Conservation (phyloP, 1,140 invertebrate genomes). For the Drosophila triauraria region DNA sequence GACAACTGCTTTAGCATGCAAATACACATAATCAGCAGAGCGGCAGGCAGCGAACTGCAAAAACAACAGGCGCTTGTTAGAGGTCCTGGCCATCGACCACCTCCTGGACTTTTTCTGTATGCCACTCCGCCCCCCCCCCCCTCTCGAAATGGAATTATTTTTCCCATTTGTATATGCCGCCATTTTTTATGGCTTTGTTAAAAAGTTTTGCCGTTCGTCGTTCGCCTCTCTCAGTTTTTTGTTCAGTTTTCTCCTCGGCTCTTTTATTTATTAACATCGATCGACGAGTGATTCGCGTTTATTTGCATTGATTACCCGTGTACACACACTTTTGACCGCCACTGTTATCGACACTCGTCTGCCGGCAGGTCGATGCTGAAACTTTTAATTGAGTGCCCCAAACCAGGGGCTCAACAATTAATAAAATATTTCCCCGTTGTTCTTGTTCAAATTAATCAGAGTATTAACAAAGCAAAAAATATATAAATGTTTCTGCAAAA, state of each 20-base stretch:
- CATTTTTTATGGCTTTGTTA: slow-evolving; percentile 65
- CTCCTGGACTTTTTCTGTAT: neutral
- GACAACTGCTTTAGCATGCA: slow-evolving; percentile 78
- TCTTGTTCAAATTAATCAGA: slow-evolving; percentile 46
- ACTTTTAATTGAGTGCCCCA: slow-evolving; percentile 77
- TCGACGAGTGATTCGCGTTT: slow-evolving; percentile 68
- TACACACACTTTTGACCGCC: slow-evolving; percentile 63
- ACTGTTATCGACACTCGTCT: slow-evolving; percentile 78
- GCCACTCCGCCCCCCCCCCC: neutral
- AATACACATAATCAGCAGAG: slow-evolving; percentile 77
- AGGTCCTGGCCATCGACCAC: slow-evolving; percentile 14
- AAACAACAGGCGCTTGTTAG: slow-evolving; percentile 22
- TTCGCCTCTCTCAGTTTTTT: slow-evolving; percentile 16
- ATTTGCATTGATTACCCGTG: slow-evolving; percentile 72
- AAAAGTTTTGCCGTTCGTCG: slow-evolving; percentile 50
- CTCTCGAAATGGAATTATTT: slow-evolving; percentile 70
- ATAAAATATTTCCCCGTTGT: slow-evolving; percentile 60
- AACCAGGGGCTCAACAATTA: slow-evolving; percentile 56
- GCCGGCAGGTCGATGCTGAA: slow-evolving; percentile 65
- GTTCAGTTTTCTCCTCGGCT: neutral
- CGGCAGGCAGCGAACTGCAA: slow-evolving; percentile 42
- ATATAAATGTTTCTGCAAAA: slow-evolving; percentile 15
- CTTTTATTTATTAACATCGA: slow-evolving; percentile 55
- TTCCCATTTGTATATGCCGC: slow-evolving; percentile 62
- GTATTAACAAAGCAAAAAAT: slow-evolving; percentile 26